phyloP scores from a whole-genome alignment of 2,797 vertebrate species.

The Myotis planiceps region DNA sequence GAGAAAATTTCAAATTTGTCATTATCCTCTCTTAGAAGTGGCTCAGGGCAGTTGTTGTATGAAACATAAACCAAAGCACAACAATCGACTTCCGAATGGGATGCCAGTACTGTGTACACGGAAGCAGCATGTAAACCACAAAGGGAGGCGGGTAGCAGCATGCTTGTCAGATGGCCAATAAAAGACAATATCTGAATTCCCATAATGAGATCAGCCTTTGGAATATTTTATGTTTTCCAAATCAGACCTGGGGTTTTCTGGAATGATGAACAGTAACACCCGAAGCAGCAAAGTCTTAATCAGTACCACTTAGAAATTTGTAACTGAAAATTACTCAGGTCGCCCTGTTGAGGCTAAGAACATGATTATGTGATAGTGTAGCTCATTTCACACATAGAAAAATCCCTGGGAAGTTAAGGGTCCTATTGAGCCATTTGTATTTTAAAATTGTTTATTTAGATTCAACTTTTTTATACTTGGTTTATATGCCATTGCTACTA shows the following conservation, averaged over 20 bases:
- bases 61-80: conserved; percentile 80
- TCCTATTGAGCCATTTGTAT: neutral
- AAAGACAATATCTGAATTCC: conserved; percentile 40
- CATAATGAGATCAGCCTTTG: neutral
- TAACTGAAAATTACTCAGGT: conserved; percentile 51
- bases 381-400: conserved; percentile 31
- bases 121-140: conserved; percentile 71
- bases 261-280: neutral
- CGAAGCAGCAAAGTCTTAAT: conserved; percentile 14
- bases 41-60: conserved; percentile 76
- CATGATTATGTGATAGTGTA: conserved; percentile 22
- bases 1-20: conserved; percentile 79
- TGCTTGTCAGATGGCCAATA: conserved; percentile 49
- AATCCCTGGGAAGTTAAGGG: neutral
- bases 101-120: conserved; percentile 51
- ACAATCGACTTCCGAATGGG: conserved; percentile 73
- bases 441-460: conserved; percentile 50
- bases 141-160: neutral
- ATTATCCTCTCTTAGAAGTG: conserved; percentile 80
- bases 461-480: neutral
- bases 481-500: neutral
- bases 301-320: conserved; percentile 22
- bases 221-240: conserved; percentile 19
- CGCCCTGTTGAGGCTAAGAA: conserved; percentile 33
- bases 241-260: conserved; percentile 34